phyloP scores from a whole-genome alignment of 2,113 vertebrate species.

The Hippocampus guttulatus region DNA sequence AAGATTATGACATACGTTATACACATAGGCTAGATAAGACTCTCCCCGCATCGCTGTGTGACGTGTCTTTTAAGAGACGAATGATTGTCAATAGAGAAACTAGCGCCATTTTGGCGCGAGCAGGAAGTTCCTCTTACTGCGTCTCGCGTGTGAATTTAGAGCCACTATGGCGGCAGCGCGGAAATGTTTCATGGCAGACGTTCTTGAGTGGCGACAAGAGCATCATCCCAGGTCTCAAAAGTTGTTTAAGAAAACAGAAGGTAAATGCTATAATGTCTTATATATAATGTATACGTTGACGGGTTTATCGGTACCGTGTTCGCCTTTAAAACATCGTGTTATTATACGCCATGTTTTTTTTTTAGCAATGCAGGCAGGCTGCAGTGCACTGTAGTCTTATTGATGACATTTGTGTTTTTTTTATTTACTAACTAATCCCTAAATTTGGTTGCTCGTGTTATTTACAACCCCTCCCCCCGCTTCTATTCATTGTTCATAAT shows the following conservation, averaged over 20 bases:
- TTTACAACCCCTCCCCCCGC: neutral
- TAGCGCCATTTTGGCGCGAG: slow-evolving; percentile 65
- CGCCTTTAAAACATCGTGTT: neutral
- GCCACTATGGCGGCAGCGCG: slow-evolving; percentile 46
- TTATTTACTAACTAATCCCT: neutral
- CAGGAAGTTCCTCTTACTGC: rapidly evolving
- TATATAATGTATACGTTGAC: neutral
- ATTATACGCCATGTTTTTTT: neutral
- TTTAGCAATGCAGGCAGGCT: too few species aligned
- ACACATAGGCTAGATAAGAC: slow-evolving; percentile 26
- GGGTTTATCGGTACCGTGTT: neutral
- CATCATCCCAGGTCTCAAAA: slow-evolving; percentile 24
- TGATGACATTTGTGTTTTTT: neutral
- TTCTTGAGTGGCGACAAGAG: neutral
- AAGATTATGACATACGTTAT: neutral
- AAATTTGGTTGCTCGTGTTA: neutral
- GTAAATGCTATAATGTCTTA: neutral
- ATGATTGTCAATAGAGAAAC: slow-evolving; percentile 16
- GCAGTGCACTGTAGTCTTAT: neutral
- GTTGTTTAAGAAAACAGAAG: slow-evolving; percentile 7
- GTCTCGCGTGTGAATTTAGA: slow-evolving; percentile 14
- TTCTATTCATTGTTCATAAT: too few species aligned
- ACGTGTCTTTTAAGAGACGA: slow-evolving; percentile 59
- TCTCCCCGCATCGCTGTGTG: slow-evolving; percentile 6
- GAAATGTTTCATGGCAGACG: slow-evolving; percentile 18